Conservation (phyloP, 2,113 vertebrate genomes). For the Condylura cristata region DNA sequence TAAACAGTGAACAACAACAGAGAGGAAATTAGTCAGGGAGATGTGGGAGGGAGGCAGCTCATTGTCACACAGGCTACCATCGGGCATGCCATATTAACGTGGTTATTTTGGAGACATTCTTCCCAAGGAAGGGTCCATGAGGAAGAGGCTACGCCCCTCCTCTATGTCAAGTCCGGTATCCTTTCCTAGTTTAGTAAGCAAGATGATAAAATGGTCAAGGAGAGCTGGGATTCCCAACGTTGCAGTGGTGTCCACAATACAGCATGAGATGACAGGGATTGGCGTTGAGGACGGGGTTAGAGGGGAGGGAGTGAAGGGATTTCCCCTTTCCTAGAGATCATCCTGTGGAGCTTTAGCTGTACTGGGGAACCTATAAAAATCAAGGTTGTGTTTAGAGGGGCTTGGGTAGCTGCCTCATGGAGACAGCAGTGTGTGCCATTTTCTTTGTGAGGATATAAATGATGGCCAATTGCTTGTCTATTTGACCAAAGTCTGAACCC, state of each 20-base stretch:
- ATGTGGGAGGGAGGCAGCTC: background rate
- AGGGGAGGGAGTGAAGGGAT: too few relatives aligned
- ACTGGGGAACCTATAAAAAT: background rate
- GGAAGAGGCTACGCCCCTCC: background rate
- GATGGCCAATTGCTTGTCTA: fast-evolving
- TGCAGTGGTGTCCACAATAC: background rate
- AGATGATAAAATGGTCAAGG: background rate
- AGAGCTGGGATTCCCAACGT: background rate
- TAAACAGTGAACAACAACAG: conserved; percentile 88
- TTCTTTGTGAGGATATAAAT: background rate
- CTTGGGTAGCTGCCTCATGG: background rate
- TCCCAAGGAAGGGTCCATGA: background rate
- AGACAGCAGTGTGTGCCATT: background rate
- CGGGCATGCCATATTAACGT: background rate
- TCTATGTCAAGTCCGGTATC: background rate
- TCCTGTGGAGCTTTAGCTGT: fast-evolving
- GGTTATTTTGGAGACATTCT: background rate
- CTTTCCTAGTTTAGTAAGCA: background rate
- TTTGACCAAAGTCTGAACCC: background rate
- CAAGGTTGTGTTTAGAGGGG: background rate
- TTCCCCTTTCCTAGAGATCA: background rate
- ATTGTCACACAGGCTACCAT: background rate
- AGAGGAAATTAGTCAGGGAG: conserved; percentile 62
- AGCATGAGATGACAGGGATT: fast-evolving
- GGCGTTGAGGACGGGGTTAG: fast-evolving